Conservation (phyloP, 2,113 vertebrate species). For the Callipepla squamata region DNA sequence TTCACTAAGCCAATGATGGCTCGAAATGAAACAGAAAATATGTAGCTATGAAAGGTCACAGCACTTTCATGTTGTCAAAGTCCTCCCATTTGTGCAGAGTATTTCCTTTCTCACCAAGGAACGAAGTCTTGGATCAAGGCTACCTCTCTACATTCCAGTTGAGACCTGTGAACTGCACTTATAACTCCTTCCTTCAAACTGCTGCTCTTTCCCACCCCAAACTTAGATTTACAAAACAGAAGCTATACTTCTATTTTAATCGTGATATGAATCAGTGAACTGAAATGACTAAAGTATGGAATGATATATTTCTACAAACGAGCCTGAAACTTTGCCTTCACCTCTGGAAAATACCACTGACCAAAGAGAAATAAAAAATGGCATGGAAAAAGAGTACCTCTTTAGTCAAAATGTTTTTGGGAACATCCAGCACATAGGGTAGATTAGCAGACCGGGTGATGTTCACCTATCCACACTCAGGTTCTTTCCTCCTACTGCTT, state of each 20-base stretch:
- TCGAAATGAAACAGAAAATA: constrained; percentile 27
- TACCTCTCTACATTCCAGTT: constrained; percentile 16
- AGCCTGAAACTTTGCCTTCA: not conserved
- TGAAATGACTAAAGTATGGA: not conserved
- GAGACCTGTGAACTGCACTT: not conserved
- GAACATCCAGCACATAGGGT: not conserved
- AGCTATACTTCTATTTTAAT: not conserved
- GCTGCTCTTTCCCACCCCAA: not conserved
- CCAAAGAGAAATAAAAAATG: not conserved
- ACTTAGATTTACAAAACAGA: not conserved
- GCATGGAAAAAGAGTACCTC: not conserved
- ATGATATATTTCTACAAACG: not conserved
- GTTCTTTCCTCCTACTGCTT: not conserved
- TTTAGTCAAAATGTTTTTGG: not conserved
- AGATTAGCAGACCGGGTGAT: not conserved
- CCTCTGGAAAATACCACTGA: not conserved
- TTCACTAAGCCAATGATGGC: not conserved
- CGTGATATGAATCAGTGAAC: not conserved
- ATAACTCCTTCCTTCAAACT: not conserved
- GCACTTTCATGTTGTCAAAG: not conserved
- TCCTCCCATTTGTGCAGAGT: not conserved
- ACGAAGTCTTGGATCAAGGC: not conserved
- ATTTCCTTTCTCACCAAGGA: constrained; percentile 29
- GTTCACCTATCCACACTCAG: not conserved
- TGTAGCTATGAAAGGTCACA: constrained; percentile 4